Conservation (phyloP, 2,888 invertebrate genomes). For the Nyleta sp. region DNA sequence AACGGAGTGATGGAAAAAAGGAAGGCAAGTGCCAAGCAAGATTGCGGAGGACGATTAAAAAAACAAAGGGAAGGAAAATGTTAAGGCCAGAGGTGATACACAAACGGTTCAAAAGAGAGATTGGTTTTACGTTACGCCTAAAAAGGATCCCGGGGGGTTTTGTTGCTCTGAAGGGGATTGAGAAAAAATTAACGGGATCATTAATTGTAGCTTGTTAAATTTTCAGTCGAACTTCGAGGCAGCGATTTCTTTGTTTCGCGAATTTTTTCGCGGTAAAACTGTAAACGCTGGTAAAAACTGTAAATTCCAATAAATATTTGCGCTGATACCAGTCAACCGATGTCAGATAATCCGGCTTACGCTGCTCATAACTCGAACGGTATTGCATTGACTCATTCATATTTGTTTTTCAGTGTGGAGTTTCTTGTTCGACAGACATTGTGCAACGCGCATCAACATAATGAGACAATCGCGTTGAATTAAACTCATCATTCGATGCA, state of each 20-base stretch:
- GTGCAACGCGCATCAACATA: neutral
- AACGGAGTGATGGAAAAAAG: slow-evolving; percentile 47
- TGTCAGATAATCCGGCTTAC: slow-evolving; percentile 51
- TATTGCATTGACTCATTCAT: slow-evolving; percentile 8
- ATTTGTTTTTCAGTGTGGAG: slow-evolving; percentile 19
- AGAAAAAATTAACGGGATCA: slow-evolving; percentile 28
- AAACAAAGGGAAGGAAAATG: slow-evolving; percentile 48
- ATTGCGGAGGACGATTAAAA: slow-evolving; percentile 63
- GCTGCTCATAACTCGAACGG: slow-evolving; percentile 24
- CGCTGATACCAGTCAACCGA: slow-evolving; percentile 25
- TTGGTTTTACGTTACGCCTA: slow-evolving; percentile 34
- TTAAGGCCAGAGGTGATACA: slow-evolving; percentile 43
- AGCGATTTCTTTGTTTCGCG: neutral
- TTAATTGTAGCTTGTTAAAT: slow-evolving; percentile 25
- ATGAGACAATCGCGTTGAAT: neutral
- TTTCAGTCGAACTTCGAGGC: slow-evolving; percentile 17
- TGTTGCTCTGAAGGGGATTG: slow-evolving; percentile 9
- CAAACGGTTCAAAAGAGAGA: slow-evolving; percentile 49
- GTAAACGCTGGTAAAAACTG: slow-evolving; percentile 9
- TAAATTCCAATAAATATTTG: slow-evolving; percentile 39
- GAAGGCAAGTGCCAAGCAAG: slow-evolving; percentile 56
- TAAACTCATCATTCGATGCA: neutral
- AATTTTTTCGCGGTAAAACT: slow-evolving; percentile 6
- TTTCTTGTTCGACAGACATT: slow-evolving; percentile 2
- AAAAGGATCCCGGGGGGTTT: slow-evolving; percentile 26